Evolutionary conservation across 2,888 invertebrate species (phyloP).

Genomic region (Incurvaria masculella): DNA sequence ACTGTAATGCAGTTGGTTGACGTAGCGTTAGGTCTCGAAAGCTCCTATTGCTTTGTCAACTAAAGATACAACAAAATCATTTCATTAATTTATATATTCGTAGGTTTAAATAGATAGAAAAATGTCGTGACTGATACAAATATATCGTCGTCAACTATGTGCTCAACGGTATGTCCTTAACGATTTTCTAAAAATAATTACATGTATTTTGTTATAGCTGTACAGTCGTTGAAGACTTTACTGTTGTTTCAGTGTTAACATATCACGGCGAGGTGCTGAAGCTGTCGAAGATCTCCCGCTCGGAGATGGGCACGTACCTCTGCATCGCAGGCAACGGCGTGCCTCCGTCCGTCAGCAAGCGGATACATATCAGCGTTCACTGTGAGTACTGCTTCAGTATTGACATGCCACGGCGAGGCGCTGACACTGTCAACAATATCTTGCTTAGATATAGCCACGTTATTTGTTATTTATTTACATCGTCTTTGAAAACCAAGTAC

Average conservation of each 20-base stretch:
- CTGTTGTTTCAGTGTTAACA: conserved; percentile 55
- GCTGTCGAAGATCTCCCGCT: conserved; percentile 76
- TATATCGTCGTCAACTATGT: too few relatives aligned
- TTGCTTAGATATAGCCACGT: conserved; percentile 86
- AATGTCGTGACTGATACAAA: too few relatives aligned
- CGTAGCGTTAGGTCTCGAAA: too few relatives aligned
- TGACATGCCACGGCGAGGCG: conserved; percentile 71
- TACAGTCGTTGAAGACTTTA: too few relatives aligned
- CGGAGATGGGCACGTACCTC: conserved; percentile 82
- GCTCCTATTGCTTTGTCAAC: too few relatives aligned
- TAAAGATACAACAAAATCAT: too few relatives aligned
- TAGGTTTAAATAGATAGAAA: too few relatives aligned
- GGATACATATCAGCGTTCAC: conserved; percentile 72
- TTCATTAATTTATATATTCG: too few relatives aligned
- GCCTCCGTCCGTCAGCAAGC: conserved; percentile 74
- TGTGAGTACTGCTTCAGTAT: conserved; percentile 64
- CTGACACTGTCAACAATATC: conserved; percentile 76
- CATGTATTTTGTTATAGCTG: too few relatives aligned
- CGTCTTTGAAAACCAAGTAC: conserved; percentile 7
- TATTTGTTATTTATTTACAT: background rate
- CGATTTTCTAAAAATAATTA: too few relatives aligned
- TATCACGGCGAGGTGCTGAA: conserved; percentile 74
- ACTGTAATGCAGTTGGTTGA: too few relatives aligned
- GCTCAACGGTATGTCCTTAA: too few relatives aligned
- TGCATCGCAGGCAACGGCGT: conserved; percentile 76